A percentile compares a stretch with the other conserved stretches of the same genome.
phyloP scores from a whole-genome alignment of 2,113 vertebrate genomes.

The Hylia prasina region DNA sequence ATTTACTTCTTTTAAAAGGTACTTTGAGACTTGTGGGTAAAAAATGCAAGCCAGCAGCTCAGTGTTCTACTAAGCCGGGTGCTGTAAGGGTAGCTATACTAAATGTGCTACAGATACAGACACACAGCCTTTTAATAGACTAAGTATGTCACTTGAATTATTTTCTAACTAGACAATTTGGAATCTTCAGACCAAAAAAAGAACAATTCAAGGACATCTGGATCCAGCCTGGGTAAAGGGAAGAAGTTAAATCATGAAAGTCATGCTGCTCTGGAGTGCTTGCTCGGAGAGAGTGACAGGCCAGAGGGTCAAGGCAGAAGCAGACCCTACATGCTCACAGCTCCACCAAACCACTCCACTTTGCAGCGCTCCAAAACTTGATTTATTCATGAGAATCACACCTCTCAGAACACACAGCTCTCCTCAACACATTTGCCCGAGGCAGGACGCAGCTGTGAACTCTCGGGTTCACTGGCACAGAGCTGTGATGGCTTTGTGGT shows the following conservation, averaged over 20 bases:
- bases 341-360: not conserved
- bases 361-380: not conserved
- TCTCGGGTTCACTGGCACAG: not conserved
- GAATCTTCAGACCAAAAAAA: not conserved
- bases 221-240: not conserved
- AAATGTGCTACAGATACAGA: not conserved
- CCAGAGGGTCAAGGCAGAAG: not conserved
- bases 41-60: slow-evolving; percentile 41
- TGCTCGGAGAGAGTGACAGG: not conserved
- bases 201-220: not conserved
- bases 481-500: not conserved
- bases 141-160: not conserved
- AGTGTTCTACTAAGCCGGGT: not conserved
- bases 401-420: not conserved
- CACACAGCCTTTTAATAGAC: slow-evolving; percentile 20
- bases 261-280: not conserved
- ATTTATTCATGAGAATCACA: slow-evolving; percentile 24
- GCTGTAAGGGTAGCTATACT: not conserved
- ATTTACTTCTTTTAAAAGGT: slow-evolving; percentile 31
- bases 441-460: not conserved
- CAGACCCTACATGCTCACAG: not conserved
- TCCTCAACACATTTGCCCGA: not conserved
- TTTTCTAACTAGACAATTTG: not conserved
- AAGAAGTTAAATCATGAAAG: not conserved
- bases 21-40: slow-evolving; percentile 22